Conservation (phyloP, 2,113 vertebrate genomes). For the Pongo abelii region DNA sequence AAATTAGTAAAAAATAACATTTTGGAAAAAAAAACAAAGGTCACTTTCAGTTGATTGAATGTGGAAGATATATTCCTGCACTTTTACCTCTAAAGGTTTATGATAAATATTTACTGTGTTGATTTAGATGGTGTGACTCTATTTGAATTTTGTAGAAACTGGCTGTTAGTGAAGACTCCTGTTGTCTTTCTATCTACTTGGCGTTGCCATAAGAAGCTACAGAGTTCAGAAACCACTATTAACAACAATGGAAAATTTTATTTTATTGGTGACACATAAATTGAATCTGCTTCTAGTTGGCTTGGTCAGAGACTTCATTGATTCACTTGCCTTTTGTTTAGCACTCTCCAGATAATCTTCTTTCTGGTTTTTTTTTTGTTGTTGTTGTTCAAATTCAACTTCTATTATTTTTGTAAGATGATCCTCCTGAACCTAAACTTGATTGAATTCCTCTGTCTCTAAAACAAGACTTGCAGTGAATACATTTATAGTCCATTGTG, state of each 20-base stretch:
- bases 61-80: neutral
- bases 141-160: neutral
- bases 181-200: neutral
- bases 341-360: neutral
- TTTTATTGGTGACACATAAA: neutral
- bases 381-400: slow-evolving; percentile 1
- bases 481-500: slow-evolving; percentile 11
- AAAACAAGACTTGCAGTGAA: neutral
- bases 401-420: slow-evolving; percentile 40
- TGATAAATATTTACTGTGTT: neutral
- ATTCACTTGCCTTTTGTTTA: neutral
- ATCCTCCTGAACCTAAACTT: slow-evolving; percentile 21
- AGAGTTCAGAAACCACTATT: neutral
- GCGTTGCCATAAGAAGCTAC: neutral
- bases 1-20: neutral
- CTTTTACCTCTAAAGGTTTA: neutral
- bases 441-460: slow-evolving; percentile 54
- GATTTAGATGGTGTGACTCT: neutral
- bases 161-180: neutral
- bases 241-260: neutral
- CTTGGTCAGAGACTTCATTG: neutral
- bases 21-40: neutral
- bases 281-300: neutral
- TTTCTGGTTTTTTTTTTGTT: neutral
- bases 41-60: neutral